Percentiles rank a stretch among this genome's conserved stretches.
Conservation (phyloP, 2,888 invertebrate genomes). For the Eutolmus rufibarbis region DNA sequence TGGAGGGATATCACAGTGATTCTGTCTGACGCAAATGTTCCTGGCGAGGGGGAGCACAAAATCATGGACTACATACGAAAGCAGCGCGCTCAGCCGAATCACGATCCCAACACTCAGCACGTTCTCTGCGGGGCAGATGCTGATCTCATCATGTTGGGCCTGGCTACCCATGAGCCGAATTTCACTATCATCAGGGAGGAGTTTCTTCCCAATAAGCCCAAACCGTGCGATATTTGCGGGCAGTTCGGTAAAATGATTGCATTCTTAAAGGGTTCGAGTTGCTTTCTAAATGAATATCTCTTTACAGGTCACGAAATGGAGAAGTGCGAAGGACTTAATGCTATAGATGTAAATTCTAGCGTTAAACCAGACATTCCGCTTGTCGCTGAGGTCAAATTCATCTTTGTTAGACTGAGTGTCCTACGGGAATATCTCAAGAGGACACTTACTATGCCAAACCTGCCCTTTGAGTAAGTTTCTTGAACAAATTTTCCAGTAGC, state of each 20-base stretch:
- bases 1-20: constrained; percentile 95
- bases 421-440: constrained; percentile 91
- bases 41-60: constrained; percentile 98
- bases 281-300: not conserved
- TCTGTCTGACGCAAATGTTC: constrained; percentile 98
- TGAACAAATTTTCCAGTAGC: not conserved
- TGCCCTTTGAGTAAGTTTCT: constrained; percentile 75
- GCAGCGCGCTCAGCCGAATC: constrained; percentile 92
- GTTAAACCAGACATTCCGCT: constrained; percentile 66
- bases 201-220: constrained; percentile 95
- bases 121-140: constrained; percentile 98
- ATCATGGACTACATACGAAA: constrained; percentile 99
- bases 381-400: constrained; percentile 82
- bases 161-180: constrained; percentile 98
- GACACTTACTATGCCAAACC: constrained; percentile 87
- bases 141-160: constrained; percentile 96
- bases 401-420: constrained; percentile 92
- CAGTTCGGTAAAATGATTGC: constrained; percentile 68
- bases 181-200: constrained; percentile 99
- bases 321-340: constrained; percentile 81
- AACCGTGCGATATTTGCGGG: constrained; percentile 95
- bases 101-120: constrained; percentile 98
- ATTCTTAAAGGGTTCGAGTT: not conserved
- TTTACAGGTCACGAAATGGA: constrained; percentile 84
- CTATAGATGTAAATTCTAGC: constrained; percentile 66